Evolutionary conservation across 2,797 vertebrate species (phyloP), one percentile per base, ranked within the genome.

Genomic region (Microctenopoma steveboyesi): DNA sequence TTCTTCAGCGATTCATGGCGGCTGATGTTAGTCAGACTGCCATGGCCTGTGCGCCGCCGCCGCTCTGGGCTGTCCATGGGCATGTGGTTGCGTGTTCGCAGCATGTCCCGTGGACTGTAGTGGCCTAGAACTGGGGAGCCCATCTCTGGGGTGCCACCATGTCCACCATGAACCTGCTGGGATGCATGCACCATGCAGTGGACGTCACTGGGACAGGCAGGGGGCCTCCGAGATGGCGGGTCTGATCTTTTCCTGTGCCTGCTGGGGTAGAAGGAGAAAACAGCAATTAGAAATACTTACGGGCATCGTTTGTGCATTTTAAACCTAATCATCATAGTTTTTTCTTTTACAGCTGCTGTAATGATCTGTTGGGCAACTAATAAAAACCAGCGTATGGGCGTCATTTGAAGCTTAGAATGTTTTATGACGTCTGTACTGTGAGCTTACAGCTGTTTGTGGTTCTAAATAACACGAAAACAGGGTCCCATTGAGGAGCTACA

Each of bases 1-100:
- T 97, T 98, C 93, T 97, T 98, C 27, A 98, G 92, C 1, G 96
- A 98, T 69, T 99, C 97, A 0, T 99, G 97, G 7, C 97, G 95
- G 84, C 95, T 98, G 89, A 98, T 96, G 90, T 98, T 98, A 2
- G 96, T 96, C 62, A 98, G 94, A 48, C 97, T 98, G 87, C 97
- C 95, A 0, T 97, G 97, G 27, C 95, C 96, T 0, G 95, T 94
- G 55, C 96, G 93, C 2, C 95, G 95, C 33, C 96, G 91, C 14
- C 95, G 93, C 52, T 99, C 98, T 0, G 98, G 98, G 86, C 98
- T 99, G 88, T 98, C 96, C 0, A 90, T 90, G 0, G 93, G 94
- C 68, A 96, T 74, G 67, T 92, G 91, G 64, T 85, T 91, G 45
- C 96, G 95, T 52, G 93, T 95, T 46, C 98, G 95, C 66, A 98